A percentile compares a stretch with the other conserved stretches of the same genome.
phyloP scores from a whole-genome alignment of 2,797 vertebrate species.

The Melanotaenia pygmaea region DNA sequence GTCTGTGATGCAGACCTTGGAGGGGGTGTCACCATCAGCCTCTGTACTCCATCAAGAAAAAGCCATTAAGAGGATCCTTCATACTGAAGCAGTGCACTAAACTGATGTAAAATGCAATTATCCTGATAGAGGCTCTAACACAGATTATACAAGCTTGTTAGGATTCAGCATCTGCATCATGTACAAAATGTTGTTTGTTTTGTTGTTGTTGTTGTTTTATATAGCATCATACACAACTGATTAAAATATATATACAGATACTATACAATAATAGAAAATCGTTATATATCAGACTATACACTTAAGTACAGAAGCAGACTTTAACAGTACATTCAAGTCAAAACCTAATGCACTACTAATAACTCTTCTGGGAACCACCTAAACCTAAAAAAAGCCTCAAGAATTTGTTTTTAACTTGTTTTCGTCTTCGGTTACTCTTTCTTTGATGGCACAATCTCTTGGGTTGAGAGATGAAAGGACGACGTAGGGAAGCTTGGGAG shows the following conservation, averaged over 20 bases:
- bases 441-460: neutral
- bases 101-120: constrained; percentile 46
- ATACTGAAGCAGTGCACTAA: constrained; percentile 44
- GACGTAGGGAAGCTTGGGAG: neutral
- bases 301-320: neutral
- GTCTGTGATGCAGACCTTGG: constrained; percentile 31
- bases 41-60: constrained; percentile 46
- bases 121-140: constrained; percentile 25
- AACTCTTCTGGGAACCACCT: neutral
- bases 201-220: neutral
- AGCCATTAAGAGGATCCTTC: constrained; percentile 48
- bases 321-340: neutral
- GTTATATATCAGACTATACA: neutral
- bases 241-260: neutral
- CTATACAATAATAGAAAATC: neutral
- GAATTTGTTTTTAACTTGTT: neutral
- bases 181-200: constrained; percentile 1
- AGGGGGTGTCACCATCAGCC: constrained; percentile 43
- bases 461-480: constrained; percentile 7
- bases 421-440: neutral
- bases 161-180: constrained; percentile 4
- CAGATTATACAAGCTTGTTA: constrained; percentile 28
- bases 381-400: neutral
- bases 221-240: neutral
- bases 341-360: neutral